Conservation (phyloP, 2,888 invertebrate genomes). For the Strigamia transsilvanica region DNA sequence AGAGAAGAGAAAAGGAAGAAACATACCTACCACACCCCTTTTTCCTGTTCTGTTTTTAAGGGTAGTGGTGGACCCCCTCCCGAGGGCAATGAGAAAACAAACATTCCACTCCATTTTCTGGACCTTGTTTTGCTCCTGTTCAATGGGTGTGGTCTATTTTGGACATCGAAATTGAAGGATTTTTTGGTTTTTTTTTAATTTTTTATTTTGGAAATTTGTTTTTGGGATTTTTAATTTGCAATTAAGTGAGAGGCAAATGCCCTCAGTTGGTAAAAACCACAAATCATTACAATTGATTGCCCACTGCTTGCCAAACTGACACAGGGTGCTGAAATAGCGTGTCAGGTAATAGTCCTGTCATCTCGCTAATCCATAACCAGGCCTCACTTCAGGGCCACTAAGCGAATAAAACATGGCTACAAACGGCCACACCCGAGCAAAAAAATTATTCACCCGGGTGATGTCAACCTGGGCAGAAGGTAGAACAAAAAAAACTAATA, state of each 20-base stretch:
- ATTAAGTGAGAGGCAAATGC: not conserved
- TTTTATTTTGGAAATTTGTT: not conserved
- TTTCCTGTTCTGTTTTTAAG: conserved; percentile 8
- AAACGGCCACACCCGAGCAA: not conserved
- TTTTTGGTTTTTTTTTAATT: not conserved
- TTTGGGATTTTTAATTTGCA: not conserved
- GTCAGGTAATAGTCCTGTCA: conserved; percentile 43
- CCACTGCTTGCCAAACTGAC: conserved; percentile 34
- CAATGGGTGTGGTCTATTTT: conserved; percentile 2
- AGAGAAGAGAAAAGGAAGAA: not conserved
- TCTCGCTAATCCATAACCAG: conserved; percentile 42
- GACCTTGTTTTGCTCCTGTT: not conserved
- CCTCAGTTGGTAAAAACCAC: conserved; percentile 11
- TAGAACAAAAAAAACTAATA: too few relatives aligned
- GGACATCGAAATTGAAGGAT: too few relatives aligned
- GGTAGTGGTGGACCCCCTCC: conserved; percentile 6
- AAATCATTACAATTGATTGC: conserved; percentile 51
- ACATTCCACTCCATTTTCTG: conserved; percentile 2
- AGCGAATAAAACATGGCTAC: conserved; percentile 3
- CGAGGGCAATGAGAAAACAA: not conserved
- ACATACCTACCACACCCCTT: conserved; percentile 8
- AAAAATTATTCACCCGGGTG: not conserved
- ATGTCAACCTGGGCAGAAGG: too few relatives aligned
- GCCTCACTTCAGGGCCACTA: conserved; percentile 37
- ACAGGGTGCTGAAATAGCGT: conserved; percentile 40